These are phyloP conservation scores for Rhyzopertha dominica DNA, from an alignment of 1,140 invertebrate genomes.

Conservation along the genomic window DNA sequence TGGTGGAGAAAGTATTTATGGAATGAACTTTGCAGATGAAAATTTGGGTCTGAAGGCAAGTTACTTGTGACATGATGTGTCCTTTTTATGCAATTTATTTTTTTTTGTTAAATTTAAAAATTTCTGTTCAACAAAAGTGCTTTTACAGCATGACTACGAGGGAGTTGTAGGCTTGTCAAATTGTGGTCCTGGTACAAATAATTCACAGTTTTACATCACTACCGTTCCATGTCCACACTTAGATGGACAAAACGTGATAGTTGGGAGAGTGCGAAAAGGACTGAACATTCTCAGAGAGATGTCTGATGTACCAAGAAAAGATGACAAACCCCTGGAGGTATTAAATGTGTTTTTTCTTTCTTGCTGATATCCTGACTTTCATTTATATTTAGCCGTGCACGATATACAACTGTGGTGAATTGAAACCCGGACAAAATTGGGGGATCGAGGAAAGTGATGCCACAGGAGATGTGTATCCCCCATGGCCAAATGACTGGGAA, in stretches of 20 bases:
- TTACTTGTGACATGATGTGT: background rate
- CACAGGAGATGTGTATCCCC: conserved; percentile 62
- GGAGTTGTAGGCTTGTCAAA: conserved; percentile 90
- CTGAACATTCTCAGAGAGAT: conserved; percentile 63
- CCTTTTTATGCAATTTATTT: background rate
- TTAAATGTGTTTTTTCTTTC: conserved; percentile 19
- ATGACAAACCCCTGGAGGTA: conserved; percentile 56
- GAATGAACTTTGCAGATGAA: conserved; percentile 83
- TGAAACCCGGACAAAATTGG: conserved; percentile 57
- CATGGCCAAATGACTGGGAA: conserved; percentile 71
- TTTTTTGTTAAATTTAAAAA: conserved; percentile 1
- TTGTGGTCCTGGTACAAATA: conserved; percentile 81
- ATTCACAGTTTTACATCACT: conserved; percentile 94
- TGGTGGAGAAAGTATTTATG: conserved; percentile 92
- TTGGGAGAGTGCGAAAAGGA: conserved; percentile 75
- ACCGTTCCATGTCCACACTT: conserved; percentile 77
- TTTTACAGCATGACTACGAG: conserved; percentile 56
- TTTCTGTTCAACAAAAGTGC: background rate
- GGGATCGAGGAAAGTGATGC: conserved; percentile 63
- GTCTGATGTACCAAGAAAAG: conserved; percentile 51
- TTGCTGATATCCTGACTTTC: background rate
- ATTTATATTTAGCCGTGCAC: conserved; percentile 53
- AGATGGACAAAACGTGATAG: conserved; percentile 86
- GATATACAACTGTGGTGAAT: conserved; percentile 69
- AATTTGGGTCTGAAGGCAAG: conserved; percentile 70